Evolutionary conservation across 2,888 invertebrate genomes (phyloP).

Genomic region (Agrilus mali): DNA sequence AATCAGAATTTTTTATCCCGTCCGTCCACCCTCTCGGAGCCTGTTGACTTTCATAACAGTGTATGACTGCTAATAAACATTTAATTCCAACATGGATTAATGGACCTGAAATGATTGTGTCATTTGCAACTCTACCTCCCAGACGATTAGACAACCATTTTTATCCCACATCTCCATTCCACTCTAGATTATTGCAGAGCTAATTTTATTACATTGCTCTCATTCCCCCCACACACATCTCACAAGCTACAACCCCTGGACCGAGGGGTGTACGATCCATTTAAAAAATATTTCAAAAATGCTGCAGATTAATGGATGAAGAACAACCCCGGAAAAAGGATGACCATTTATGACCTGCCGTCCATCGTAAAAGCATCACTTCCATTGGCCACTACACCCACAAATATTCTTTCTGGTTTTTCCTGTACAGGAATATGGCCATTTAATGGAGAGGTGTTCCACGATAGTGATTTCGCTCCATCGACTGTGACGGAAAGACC

Average conservation of each 20-base stretch:
- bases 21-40: too few species aligned
- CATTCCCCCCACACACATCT: conserved; percentile 7
- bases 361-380: conserved; percentile 2
- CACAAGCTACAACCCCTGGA: conserved; percentile 10
- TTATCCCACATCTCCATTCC: conserved; percentile 16
- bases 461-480: conserved; percentile 12
- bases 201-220: conserved; percentile 3
- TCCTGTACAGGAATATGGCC: conserved; percentile 9
- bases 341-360: conserved; percentile 11
- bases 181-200: conserved; percentile 18
- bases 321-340: conserved; percentile 7
- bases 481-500: conserved; percentile 11
- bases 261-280: conserved; percentile 9
- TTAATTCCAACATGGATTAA: too few species aligned
- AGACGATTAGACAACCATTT: conserved; percentile 24
- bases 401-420: conserved; percentile 13
- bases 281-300: too few species aligned
- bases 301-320: conserved; percentile 8
- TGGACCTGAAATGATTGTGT: too few species aligned
- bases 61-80: too few species aligned
- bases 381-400: conserved; percentile 7
- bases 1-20: too few species aligned
- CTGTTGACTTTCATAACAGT: too few species aligned
- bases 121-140: too few species aligned
- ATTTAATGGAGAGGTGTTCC: conserved; percentile 11